phyloP scores from a whole-genome alignment of 1,140 invertebrate species.

The Trinorchestia longiramus region DNA sequence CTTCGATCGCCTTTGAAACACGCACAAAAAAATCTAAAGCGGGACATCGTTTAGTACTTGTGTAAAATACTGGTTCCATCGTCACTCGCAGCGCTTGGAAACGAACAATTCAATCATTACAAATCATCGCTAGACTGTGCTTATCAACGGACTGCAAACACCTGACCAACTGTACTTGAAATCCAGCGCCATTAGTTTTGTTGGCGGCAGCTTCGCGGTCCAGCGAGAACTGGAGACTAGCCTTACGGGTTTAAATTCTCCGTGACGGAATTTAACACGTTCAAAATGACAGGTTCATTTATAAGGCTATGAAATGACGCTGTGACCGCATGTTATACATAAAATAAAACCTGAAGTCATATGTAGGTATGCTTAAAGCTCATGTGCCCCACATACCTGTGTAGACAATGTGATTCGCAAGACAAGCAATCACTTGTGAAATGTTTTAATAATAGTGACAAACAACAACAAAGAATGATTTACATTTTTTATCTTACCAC shows the following conservation, averaged over 20 bases:
- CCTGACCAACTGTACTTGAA: background rate
- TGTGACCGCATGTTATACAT: background rate
- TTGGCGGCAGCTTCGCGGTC: background rate
- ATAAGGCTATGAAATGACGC: background rate
- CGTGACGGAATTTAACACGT: background rate
- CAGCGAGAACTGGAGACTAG: background rate
- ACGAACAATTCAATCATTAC: background rate
- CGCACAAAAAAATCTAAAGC: background rate
- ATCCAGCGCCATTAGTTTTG: background rate
- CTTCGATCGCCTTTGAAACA: background rate
- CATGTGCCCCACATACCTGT: background rate
- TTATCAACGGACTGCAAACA: background rate
- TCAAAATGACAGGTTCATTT: background rate
- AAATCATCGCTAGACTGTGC: background rate
- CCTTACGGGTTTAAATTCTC: background rate
- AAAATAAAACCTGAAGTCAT: background rate
- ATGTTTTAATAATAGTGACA: background rate
- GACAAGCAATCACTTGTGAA: background rate
- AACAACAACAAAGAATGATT: background rate
- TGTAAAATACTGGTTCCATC: background rate
- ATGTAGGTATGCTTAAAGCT: background rate
- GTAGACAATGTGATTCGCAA: background rate
- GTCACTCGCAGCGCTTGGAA: background rate
- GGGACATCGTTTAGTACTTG: background rate
- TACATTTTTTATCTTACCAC: background rate